phyloP scores from a whole-genome alignment of 2,797 vertebrate species.

The Anguilla obscura region DNA sequence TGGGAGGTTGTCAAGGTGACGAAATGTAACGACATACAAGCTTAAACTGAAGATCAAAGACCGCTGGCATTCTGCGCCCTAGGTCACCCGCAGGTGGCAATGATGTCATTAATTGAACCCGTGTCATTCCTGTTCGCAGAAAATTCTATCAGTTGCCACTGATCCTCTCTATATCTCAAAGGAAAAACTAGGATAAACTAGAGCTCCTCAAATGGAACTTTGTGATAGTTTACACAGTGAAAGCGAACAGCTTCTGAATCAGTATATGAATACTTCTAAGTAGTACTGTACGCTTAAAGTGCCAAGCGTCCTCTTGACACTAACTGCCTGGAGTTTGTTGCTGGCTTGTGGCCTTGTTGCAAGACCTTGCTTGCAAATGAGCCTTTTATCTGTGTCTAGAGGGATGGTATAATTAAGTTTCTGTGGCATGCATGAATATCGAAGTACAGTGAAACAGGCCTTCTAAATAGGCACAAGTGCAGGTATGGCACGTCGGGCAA shows the following conservation, averaged over 20 bases:
- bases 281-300: slow-evolving; percentile 60
- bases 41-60: slow-evolving; percentile 52
- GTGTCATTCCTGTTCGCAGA: slow-evolving; percentile 48
- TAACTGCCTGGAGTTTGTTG: slow-evolving; percentile 54
- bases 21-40: slow-evolving; percentile 49
- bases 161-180: slow-evolving; percentile 69
- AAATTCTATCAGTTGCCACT: slow-evolving; percentile 70
- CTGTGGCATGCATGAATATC: slow-evolving; percentile 72
- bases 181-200: slow-evolving; percentile 73
- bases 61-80: neutral
- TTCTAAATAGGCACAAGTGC: slow-evolving; percentile 58
- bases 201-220: slow-evolving; percentile 59
- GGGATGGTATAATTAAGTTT: slow-evolving; percentile 69
- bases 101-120: slow-evolving; percentile 72
- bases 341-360: slow-evolving; percentile 59
- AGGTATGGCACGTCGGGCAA: slow-evolving; percentile 55
- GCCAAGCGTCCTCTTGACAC: slow-evolving; percentile 62
- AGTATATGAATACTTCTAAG: slow-evolving; percentile 53
- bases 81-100: slow-evolving; percentile 67
- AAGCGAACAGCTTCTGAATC: slow-evolving; percentile 57
- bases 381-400: slow-evolving; percentile 69
- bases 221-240: slow-evolving; percentile 63
- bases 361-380: slow-evolving; percentile 65
- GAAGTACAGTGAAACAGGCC: slow-evolving; percentile 57
- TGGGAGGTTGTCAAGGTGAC: slow-evolving; percentile 39